Evolutionary conservation across 2,888 invertebrate genomes (phyloP), one percentile per base, ranked within the genome.

Genomic region (Teleogryllus oceanicus): DNA sequence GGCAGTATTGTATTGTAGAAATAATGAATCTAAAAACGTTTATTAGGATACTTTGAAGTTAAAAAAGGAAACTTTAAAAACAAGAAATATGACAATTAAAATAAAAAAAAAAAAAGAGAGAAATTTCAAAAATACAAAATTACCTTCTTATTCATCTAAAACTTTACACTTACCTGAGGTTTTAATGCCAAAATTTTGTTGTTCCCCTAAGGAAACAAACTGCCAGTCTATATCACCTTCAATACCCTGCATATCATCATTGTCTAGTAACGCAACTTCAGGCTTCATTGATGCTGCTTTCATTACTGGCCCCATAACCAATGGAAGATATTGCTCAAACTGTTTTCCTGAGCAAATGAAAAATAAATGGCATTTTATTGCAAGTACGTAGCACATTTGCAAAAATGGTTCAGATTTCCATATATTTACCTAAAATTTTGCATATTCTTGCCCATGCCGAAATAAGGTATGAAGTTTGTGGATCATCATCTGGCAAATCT

Each of bases 361-460:
- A 4, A 37, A 37, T 8, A 37, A 37, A 37, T 37, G 5, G 37
- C 37, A 37, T 37, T 37, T 37, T 37, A 37, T 5, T 37, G 37
- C 37, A 37, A 8, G 37, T 37, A 37, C 8, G 8, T 37, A 8
- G 4, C 5, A 0, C 37, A 37, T 2, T 37, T 37, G 8, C 37
- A 37, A 37, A 21, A 37, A 37, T 37, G 37, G 37, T 37, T 37
- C 8, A 37, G 37, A 75, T 12, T 16, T n/a, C 2, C 24, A 74
- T 24, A 11, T 16, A 75, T 83, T 84, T 83, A 87, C 93, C 93
- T 87, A 98, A 90, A 84, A 98, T 95, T 88, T 97, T 97, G 89
- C 99, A 99, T 88, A 99, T 98, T 83, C 99, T 92, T 0, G 99
- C 97, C 99, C 99, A 99, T 1, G 99, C 98, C 0, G 98, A 97